Base-by-base conservation (phyloP, 2,113 vertebrate genomes). In the Zootoca vivipara region DNA sequence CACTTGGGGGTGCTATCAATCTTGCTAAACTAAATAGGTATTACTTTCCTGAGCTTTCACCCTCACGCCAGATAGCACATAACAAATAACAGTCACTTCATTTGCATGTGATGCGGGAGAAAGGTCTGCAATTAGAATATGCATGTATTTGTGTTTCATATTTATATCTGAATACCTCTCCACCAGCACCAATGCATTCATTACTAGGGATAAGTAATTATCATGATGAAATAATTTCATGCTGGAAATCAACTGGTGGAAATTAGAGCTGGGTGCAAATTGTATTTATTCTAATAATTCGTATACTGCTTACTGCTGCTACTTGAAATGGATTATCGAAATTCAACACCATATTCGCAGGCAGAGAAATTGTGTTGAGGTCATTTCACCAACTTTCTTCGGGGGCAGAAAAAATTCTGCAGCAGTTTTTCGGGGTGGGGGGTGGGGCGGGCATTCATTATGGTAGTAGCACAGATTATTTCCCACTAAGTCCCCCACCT, bases 1-100 rank as follows among this genome's bases (percentile, higher is more conserved):
- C 83, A 85, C 83, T 52, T 56, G 69, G 78, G 89, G 78, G 84
- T 77, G 58, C 78, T 86, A 86, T 86, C 78, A 83, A 88, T 88
- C 81, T 88, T 88, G 58, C 73, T 77, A 88, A 83, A 38, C 33
- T 58, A 83, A 78, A 78, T 18, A 77, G 72, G 81, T 56, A 83
- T 69, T 83, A 88, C 33, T 77, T 73, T 77, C 81, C 42, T 78
- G 62, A 30, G 62, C 18, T 78, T n/a, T 77, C 42, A 30, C 56
- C 33, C 62, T 38, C 58, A 77, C 24, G 83, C 72, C 40, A 88
- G 15, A 38, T 69, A 56, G 24, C 52, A 18, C 40, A 67, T 77
- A 78, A 86, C 35, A 24, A 86, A 79, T n/a, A 85, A 77, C 40
- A 62, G 30, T 26, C 33, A 42, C 9, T 35, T 58, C 73, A 69